Evolutionary conservation across 2,888 invertebrate genomes (phyloP), one percentile per base, ranked within the genome.

Genomic region (Diaperis boleti): DNA sequence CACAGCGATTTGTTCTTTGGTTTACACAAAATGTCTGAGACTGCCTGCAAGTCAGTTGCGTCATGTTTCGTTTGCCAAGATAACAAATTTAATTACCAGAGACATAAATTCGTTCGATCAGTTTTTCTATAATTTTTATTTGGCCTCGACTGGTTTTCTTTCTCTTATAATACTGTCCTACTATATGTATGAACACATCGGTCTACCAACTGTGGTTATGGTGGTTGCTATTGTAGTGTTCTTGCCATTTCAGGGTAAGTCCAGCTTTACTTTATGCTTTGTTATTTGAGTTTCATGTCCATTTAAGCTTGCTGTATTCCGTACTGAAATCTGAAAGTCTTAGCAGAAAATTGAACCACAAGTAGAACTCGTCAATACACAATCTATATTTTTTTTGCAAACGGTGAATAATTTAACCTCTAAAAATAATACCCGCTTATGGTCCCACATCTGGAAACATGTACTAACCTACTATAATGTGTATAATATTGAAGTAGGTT

Each of bases 1-100:
- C 94, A 89, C 88, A 90, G 91, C 92, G 0, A 88, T 92, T 74
- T 92, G 92, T 73, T 89, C 92, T 0, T 83, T 95, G 13, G 87
- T 95, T 63, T 94, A 93, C 77, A 86, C 93, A 76, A 95, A 95
- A 69, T 73, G 76, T 0, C 65, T 80, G 18, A 75, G 68, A 57
- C 59, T 80, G 15, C 75, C 69, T 22, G 68, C 72, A 67, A 87
- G 88, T 1, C 85, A 89, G 72, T 90, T 92, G 3, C 91, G 10
- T 4, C 8, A 10, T 8, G 20, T 42, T 18, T 18, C 92, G 1
- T 82, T 85, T 49, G 89, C 89, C 1, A 88, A 88, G 76, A 85
- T 88, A 64, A 93, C 96, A 26, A 96, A 96, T 74, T 85, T 97
- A 11, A 84, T 98, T 54, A 94, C 96, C 0, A 98, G 96, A 78